Percentiles rank a stretch among this genome's conserved stretches.
phyloP scores from a whole-genome alignment of 1,140 invertebrate genomes.

The Conus ventricosus region DNA sequence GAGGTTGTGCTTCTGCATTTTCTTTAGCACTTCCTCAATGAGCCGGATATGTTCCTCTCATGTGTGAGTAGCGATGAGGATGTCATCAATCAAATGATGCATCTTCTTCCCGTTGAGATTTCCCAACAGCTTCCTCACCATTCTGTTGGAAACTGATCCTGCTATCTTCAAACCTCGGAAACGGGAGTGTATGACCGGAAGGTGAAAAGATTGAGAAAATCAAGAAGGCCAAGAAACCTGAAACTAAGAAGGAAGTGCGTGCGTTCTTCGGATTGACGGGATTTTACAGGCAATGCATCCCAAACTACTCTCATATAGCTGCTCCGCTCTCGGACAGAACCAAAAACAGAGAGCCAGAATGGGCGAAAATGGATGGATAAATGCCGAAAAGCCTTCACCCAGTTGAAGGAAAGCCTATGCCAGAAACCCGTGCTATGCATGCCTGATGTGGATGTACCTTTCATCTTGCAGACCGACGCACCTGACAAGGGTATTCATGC shows the following conservation, averaged over 20 bases:
- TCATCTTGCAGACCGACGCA: neutral
- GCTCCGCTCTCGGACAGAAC: neutral
- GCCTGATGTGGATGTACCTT: neutral
- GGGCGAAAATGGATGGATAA: neutral
- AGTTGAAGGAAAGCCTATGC: neutral
- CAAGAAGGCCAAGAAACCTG: no score
- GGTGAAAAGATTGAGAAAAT: no score
- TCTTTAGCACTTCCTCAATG: no score
- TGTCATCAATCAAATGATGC: neutral
- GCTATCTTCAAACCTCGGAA: neutral
- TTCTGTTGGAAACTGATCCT: neutral
- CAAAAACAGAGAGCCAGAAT: neutral
- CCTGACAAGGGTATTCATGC: no score
- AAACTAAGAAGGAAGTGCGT: no score
- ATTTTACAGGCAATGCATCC: neutral
- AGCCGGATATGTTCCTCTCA: no score
- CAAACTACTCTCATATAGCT: neutral
- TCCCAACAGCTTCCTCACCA: neutral
- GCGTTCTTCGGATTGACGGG: neutral
- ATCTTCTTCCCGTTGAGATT: neutral
- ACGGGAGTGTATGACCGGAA: neutral
- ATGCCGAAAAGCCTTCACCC: neutral
- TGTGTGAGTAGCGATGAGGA: neutral
- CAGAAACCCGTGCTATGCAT: neutral
- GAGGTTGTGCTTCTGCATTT: no score